Evolutionary conservation across 2,797 vertebrate genomes (phyloP), one percentile per base, ranked within the genome.

Genomic region (Rallus crepitans): DNA sequence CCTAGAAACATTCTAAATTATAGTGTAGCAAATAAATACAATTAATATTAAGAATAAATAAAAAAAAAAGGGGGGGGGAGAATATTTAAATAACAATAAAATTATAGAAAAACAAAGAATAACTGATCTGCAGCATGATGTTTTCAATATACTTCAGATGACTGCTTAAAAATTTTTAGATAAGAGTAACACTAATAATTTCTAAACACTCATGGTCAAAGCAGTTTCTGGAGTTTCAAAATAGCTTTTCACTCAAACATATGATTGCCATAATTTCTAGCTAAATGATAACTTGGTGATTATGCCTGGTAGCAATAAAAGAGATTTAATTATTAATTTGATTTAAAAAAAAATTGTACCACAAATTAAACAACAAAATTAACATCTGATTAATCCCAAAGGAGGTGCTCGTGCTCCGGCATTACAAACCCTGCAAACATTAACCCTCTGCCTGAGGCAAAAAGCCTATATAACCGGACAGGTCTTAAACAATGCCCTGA

Each of bases 341-440:
- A 73, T 64, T 47, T 47, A 11, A 23, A 50, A 50, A 91, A 87
- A 73, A 35, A 7, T 76, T 82, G 68, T 28, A 45, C 39, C 35
- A 87, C 19, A 77, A 83, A 81, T 68, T 33, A 80, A 91, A 47
- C 37, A 66, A 81, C 12, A 76, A 91, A 90, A 80, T 76, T 53
- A 75, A 50, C 24, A 50, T 57, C 48, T 61, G 47, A 82, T 95
- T 79, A 75, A 89, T 73, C 16, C 33, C 45, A 15, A 45, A 87
- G 85, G 28, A 78, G 14, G 17, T 40, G 19, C 15, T 91, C 27
- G 68, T 40, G 28, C 53, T 33, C 28, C 42, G 64, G 31, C 4
- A 2, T 47, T 72, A 61, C 21, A 91, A 91, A 77, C 13, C 59
- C 18, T 11, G 11, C 30, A 75, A 72, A 66, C 21, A 30, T 87